Evolutionary conservation across 2,113 vertebrate genomes (phyloP), one percentile per base, ranked within the genome.

Genomic region (Oreochromis tanganicae): DNA sequence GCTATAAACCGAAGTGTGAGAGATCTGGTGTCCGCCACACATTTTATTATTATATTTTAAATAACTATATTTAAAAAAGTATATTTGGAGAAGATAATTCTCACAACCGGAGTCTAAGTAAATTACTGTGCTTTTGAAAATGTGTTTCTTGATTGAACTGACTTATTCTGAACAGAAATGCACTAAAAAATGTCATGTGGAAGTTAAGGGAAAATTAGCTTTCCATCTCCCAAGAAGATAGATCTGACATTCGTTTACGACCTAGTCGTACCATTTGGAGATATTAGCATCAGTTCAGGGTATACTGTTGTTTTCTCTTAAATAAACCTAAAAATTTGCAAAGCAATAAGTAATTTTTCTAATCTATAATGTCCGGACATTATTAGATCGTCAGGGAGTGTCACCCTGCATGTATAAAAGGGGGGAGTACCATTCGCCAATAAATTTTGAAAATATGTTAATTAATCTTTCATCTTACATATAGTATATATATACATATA

Each of bases 341-440:
- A 98, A 97, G 97, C 98, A 99, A 99, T 99, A 96, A 96, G 93
- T 89, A 93, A 89, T 94, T 92, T 94, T 95, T 93, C 95, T 95
- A 98, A 98, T 97, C 97, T 97, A 98, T 97, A 97, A 98, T 97
- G 96, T 97, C 96, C 97, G 96, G 96, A 97, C 96, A 97, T 98
- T 98, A 97, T 97, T 97, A 95, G 94, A 96, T 95, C 75, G 97
- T 97, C 98, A 98, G 97, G 98, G 98, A 98, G 97, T 98, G 97
- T 98, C 97, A 98, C 98, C 97, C 97, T 99, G 97, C 97, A 97
- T 98, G 98, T 97, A 92, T 91, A 96, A 97, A 97, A 97, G 95
- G 96, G 97, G 97, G 97, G 97, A 97, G 96, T 96, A 97, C 95
- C 97, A 97, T 98, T 97, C 97, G 97, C 97, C 97, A 97, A 97